These are phyloP conservation scores for Paramormyrops hopkinsi DNA, from an alignment of 2,797 vertebrate species.

Conservation along the genomic window DNA sequence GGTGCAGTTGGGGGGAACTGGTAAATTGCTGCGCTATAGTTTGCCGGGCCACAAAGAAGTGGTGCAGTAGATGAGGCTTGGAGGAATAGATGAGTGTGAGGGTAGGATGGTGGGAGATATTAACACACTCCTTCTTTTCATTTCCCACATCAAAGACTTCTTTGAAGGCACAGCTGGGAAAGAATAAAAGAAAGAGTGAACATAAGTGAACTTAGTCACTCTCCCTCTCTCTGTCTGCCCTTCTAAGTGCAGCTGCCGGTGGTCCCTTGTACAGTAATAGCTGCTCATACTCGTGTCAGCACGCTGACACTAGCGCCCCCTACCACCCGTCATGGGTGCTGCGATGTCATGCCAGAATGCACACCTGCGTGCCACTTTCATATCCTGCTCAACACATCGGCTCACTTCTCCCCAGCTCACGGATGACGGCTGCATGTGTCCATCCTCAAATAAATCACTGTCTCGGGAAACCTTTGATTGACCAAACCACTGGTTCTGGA, in stretches of 20 bases:
- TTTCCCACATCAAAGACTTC: slow-evolving; percentile 72
- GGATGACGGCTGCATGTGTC: slow-evolving; percentile 54
- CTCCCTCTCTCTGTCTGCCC: slow-evolving; percentile 53
- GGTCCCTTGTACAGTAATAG: slow-evolving; percentile 62
- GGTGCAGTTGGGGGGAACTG: too few relatives aligned
- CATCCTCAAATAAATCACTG: slow-evolving; percentile 55
- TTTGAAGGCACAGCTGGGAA: slow-evolving; percentile 79
- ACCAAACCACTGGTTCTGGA: background rate
- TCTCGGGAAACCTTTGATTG: background rate
- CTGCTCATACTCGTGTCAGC: background rate
- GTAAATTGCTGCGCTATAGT: slow-evolving; percentile 50
- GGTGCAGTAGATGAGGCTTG: slow-evolving; percentile 37
- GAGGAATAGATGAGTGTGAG: slow-evolving; percentile 63
- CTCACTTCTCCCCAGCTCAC: slow-evolving; percentile 41
- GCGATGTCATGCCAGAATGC: background rate
- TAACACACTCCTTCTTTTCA: slow-evolving; percentile 73
- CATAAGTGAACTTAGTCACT: slow-evolving; percentile 64
- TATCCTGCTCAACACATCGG: slow-evolving; percentile 64
- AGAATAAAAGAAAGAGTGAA: slow-evolving; percentile 77
- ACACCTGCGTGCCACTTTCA: slow-evolving; percentile 58
- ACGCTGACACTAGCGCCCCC: background rate
- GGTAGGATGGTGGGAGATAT: slow-evolving; percentile 66
- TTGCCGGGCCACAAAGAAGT: slow-evolving; percentile 49
- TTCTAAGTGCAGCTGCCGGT: slow-evolving; percentile 58
- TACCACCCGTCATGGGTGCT: background rate